These are phyloP conservation scores for Abscondita cerata DNA, from an alignment of 2,888 invertebrate genomes.

Conservation along the genomic window DNA sequence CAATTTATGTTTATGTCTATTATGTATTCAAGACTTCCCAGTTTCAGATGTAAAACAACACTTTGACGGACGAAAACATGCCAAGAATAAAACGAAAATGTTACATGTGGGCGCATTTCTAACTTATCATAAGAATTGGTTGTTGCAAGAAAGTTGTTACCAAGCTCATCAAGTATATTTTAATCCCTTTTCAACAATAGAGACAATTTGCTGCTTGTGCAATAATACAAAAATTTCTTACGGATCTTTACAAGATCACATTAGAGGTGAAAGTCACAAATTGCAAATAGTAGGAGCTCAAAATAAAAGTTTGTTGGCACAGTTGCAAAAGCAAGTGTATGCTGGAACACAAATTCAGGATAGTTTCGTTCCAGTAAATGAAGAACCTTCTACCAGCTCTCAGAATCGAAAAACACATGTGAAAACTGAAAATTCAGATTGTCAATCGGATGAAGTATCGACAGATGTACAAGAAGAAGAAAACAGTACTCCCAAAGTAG, in stretches of 20 bases:
- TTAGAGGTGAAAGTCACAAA: constrained; percentile 16
- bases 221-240: constrained; percentile 8
- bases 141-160: constrained; percentile 41
- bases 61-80: background rate
- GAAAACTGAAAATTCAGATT: background rate
- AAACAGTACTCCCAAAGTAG: background rate
- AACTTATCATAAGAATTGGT: constrained; percentile 47
- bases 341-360: background rate
- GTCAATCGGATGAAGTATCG: constrained; percentile 1
- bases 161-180: constrained; percentile 52
- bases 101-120: background rate
- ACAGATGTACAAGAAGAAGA: background rate
- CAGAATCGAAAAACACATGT: background rate
- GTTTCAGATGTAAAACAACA: background rate
- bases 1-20: background rate
- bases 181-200: constrained; percentile 29
- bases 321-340: constrained; percentile 10
- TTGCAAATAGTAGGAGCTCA: background rate
- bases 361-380: background rate
- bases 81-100: background rate
- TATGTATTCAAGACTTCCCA: background rate
- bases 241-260: constrained; percentile 11
- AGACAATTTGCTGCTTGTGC: constrained; percentile 13
- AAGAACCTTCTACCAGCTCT: background rate
- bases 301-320: background rate